These are phyloP conservation scores for Tinea pellionella DNA, from an alignment of 2,888 invertebrate species.

Conservation along the genomic window DNA sequence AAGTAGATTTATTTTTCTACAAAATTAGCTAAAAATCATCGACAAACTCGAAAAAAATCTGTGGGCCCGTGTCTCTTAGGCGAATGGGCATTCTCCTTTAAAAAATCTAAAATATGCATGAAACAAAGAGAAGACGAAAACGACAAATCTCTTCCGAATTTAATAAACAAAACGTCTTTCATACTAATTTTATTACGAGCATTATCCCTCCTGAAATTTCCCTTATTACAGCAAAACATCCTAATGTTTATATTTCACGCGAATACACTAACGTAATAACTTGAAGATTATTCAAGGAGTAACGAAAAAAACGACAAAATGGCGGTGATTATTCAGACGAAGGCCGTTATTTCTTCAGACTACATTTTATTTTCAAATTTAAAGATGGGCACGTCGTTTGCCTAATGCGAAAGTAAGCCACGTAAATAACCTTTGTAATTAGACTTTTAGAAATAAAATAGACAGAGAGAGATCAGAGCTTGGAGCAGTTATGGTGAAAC, in stretches of 20 bases:
- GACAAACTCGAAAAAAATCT: too few species aligned
- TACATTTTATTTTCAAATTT: conserved; percentile 14
- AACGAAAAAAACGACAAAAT: conserved; percentile 12
- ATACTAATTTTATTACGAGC: conserved; percentile 4
- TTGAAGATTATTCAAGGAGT: conserved; percentile 35
- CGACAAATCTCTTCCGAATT: conserved; percentile 7
- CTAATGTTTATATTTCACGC: conserved; percentile 41
- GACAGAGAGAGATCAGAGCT: not conserved
- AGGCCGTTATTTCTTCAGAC: conserved; percentile 13
- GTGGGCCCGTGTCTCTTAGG: too few species aligned
- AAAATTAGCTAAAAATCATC: too few species aligned
- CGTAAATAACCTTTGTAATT: conserved; percentile 5
- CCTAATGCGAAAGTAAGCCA: conserved; percentile 11
- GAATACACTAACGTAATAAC: conserved; percentile 34
- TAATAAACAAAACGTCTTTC: conserved; percentile 8
- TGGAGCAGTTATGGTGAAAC: too few species aligned
- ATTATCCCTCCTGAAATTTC: not conserved
- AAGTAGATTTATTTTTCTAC: too few species aligned
- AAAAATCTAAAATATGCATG: not conserved
- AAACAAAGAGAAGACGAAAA: not conserved
- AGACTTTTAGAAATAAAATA: not conserved
- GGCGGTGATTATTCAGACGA: conserved; percentile 10
- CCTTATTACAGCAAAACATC: conserved; percentile 22
- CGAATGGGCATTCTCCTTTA: too few species aligned
- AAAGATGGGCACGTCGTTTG: conserved; percentile 7